Percentiles rank a stretch among this genome's conserved stretches.
Evolutionary conservation across 2,113 vertebrate genomes (phyloP).

Genomic region (Hepsetus odoe): DNA sequence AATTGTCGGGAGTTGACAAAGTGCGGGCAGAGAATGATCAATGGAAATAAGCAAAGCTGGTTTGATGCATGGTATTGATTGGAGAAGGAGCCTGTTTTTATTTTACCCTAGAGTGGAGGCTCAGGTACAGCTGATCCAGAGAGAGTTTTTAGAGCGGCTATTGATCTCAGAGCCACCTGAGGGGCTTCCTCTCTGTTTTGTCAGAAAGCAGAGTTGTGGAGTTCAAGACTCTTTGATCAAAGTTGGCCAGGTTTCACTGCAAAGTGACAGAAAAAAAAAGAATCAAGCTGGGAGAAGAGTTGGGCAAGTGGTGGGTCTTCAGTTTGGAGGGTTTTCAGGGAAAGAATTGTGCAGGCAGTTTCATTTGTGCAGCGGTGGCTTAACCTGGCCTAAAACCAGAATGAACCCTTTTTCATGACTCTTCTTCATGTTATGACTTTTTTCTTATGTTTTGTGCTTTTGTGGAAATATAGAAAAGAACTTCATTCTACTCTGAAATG

Average conservation of each 20-base stretch:
- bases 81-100: constrained; percentile 21
- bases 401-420: background rate
- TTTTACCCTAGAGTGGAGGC: constrained; percentile 5
- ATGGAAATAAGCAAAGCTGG: constrained; percentile 37
- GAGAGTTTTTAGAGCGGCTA: constrained; percentile 41
- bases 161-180: constrained; percentile 37
- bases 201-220: constrained; percentile 7
- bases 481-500: background rate
- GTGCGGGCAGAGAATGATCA: constrained; percentile 36
- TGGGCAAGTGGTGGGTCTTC: background rate
- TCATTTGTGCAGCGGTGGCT: background rate
- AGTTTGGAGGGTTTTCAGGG: background rate
- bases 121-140: constrained; percentile 47
- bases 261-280: constrained; percentile 22
- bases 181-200: constrained; percentile 36
- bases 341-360: background rate
- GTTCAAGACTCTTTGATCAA: constrained; percentile 35
- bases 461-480: background rate
- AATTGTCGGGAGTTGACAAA: constrained; percentile 46
- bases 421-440: background rate
- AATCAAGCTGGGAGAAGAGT: background rate
- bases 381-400: background rate
- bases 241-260: constrained; percentile 23
- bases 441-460: too few species aligned
- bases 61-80: constrained; percentile 50